phyloP scores from a whole-genome alignment of 2,888 invertebrate genomes.

The Aethes cnicana region DNA sequence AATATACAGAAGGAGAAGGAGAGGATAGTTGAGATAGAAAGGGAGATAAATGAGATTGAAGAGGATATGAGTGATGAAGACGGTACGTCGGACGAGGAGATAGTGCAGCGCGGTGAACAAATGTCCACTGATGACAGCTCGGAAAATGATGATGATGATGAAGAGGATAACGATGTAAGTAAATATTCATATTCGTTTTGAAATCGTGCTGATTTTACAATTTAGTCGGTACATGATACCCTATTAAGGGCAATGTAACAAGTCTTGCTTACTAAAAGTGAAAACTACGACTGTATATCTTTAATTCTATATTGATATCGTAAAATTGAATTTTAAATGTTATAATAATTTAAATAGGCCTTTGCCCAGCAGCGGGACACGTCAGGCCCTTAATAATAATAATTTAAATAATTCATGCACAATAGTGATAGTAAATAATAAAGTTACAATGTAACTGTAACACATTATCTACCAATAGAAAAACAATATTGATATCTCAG shows the following conservation, averaged over 20 bases:
- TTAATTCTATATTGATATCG: too few species aligned
- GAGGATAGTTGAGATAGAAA: constrained; percentile 68
- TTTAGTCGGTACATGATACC: not conserved
- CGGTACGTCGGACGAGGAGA: constrained; percentile 36
- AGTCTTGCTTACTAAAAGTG: too few species aligned
- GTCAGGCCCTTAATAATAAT: too few species aligned
- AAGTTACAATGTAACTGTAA: too few species aligned
- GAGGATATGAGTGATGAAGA: constrained; percentile 60
- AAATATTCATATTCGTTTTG: not conserved
- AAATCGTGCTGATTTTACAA: not conserved
- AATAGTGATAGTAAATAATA: constrained; percentile 28
- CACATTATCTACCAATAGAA: too few species aligned
- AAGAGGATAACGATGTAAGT: constrained; percentile 5
- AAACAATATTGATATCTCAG: too few species aligned
- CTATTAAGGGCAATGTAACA: too few species aligned
- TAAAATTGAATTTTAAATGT: too few species aligned
- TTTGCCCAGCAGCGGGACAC: too few species aligned
- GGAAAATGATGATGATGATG: constrained; percentile 36
- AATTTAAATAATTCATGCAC: not conserved
- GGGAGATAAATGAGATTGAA: constrained; percentile 73
- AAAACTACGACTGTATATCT: too few species aligned
- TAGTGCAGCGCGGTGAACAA: constrained; percentile 30
- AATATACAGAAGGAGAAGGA: constrained; percentile 67
- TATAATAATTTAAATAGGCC: too few species aligned
- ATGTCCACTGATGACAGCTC: constrained; percentile 37